Base-by-base conservation (phyloP, 2,888 invertebrate species). In the Drosophila eohydei region DNA sequence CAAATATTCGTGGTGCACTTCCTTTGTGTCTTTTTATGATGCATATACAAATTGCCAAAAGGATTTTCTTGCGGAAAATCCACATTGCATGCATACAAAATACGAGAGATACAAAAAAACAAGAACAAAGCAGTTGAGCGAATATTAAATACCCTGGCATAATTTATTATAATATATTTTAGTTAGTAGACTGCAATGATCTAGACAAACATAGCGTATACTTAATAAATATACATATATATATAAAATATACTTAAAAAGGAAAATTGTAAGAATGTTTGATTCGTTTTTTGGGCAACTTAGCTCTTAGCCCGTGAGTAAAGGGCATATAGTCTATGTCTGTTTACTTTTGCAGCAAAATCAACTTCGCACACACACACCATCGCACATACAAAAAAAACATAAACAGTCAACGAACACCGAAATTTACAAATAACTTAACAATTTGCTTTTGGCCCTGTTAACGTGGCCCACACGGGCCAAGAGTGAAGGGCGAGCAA, bases 371-470 rank as follows among this genome's bases (percentile, higher is more conserved):
- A 4, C 16, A 9, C 43, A 46, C 28, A 28, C 46, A 40, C 40
- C 28, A 30, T 32, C 26, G 26, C 44, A 34, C 32, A 34, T 34
- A 40, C 14, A 71, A 67, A 72, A 28, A 14, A 11, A 70, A 60
- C 48, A 50, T 46, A 74, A 58, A 40, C 56, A 78, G 65, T 60
- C 71, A 74, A 52, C 60, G 78, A 71, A 83, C 86, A 82, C 57
- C 72, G 72, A 83, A 78, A 74, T 82, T 85, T 83, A 86, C 89
- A 86, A 86, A 89, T 86, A 86, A 89, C 77, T 86, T 89, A 89
- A 86, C 88, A 86, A 89, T 86, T 86, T 89, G 86, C 86, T 86
- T 79, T 82, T 83, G 74, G 85, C 86, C 69, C 70, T 75, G 74
- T 72, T 76, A 68, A 80, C 60, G 61, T 67, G 58, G 34, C 48